Percentiles rank a stretch among this genome's conserved stretches.
These are phyloP conservation scores for Solen grandis DNA, from an alignment of 1,140 invertebrate genomes.

Conservation along the genomic window DNA sequence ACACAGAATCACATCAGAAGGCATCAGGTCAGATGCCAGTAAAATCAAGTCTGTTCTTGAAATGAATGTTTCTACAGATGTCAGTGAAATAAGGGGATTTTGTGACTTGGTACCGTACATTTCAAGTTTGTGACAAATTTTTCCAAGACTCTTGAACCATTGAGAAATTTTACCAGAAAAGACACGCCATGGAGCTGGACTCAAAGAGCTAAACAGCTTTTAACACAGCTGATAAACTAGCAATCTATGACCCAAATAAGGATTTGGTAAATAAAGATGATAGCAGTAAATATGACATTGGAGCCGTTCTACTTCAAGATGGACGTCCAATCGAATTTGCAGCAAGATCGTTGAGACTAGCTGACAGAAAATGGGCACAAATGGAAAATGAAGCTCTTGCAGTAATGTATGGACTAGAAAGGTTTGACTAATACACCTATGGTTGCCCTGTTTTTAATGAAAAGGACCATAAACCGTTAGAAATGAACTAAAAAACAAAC, in stretches of 20 bases:
- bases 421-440: slow-evolving; percentile 67
- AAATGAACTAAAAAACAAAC: slow-evolving; percentile 78
- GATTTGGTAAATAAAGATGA: slow-evolving; percentile 60
- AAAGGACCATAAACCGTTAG: slow-evolving; percentile 77
- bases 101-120: slow-evolving; percentile 64
- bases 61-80: slow-evolving; percentile 74
- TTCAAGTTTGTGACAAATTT: slow-evolving; percentile 59
- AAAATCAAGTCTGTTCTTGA: slow-evolving; percentile 78
- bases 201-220: slow-evolving; percentile 59
- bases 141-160: slow-evolving; percentile 50
- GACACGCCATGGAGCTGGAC: slow-evolving; percentile 58
- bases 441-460: slow-evolving; percentile 66
- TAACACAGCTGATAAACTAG: slow-evolving; percentile 58
- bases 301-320: slow-evolving; percentile 80
- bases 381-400: slow-evolving; percentile 82
- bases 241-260: slow-evolving; percentile 60
- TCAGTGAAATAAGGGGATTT: slow-evolving; percentile 57
- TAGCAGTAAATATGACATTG: slow-evolving; percentile 72
- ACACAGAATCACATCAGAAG: slow-evolving; percentile 60
- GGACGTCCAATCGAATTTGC: slow-evolving; percentile 80
- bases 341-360: slow-evolving; percentile 78
- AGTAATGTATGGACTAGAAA: slow-evolving; percentile 79
- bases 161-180: slow-evolving; percentile 65
- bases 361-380: slow-evolving; percentile 81
- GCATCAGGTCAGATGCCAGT: slow-evolving; percentile 74